Percentiles rank a stretch among this genome's conserved stretches.
Evolutionary conservation across 2,113 vertebrate genomes (phyloP).

Genomic region (Python bivittatus): DNA sequence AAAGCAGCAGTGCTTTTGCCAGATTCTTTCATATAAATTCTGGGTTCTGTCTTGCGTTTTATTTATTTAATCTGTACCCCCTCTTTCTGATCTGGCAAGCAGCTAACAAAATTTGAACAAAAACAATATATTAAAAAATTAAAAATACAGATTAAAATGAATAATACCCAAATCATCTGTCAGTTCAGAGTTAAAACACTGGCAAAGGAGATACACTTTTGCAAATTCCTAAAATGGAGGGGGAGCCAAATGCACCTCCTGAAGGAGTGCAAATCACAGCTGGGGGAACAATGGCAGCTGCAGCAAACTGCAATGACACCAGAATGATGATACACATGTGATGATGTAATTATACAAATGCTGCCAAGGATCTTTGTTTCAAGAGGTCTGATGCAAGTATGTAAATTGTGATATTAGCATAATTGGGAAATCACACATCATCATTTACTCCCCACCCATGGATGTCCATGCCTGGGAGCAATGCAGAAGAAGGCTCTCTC

Average conservation of each 20-base stretch:
- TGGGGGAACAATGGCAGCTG: neutral
- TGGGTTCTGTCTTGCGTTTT: neutral
- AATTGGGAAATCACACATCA: neutral
- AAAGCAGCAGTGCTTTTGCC: too few species aligned
- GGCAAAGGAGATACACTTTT: neutral
- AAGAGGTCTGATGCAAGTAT: neutral
- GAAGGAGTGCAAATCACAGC: neutral
- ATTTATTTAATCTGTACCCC: too few species aligned
- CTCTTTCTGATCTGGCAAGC: too few species aligned
- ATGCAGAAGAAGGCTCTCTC: neutral
- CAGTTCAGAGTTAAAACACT: neutral
- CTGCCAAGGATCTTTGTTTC: neutral
- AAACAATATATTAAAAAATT: too few species aligned
- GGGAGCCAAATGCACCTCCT: neutral
- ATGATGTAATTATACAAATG: neutral
- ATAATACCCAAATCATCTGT: too few species aligned
- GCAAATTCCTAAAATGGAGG: neutral
- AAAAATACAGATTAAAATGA: too few species aligned
- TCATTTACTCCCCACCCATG: neutral
- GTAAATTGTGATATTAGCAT: neutral
- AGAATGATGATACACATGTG: neutral
- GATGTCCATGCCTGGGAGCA: neutral
- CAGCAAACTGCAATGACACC: neutral
- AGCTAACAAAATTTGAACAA: too few species aligned
- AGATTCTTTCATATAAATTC: neutral